Evolutionary conservation across 2,797 vertebrate genomes (phyloP).

Genomic region (Lagocephalus sceleratus): DNA sequence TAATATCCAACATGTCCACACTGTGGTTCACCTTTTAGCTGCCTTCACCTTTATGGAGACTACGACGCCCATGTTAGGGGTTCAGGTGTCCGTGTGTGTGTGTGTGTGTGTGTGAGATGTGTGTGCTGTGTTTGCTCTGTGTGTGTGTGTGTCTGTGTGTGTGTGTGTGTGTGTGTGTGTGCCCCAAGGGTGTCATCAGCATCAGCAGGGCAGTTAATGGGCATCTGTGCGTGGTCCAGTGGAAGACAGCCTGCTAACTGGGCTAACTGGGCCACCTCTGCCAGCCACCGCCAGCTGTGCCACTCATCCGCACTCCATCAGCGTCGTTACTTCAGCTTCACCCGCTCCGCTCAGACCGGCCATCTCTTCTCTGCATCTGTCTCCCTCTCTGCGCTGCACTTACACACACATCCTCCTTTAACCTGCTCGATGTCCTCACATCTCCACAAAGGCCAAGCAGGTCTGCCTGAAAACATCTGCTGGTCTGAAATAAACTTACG

Average conservation of each 20-base stretch:
- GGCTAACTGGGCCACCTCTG: slow-evolving; percentile 71
- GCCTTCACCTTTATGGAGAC: no score
- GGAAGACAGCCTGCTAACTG: slow-evolving; percentile 71
- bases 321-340: slow-evolving; percentile 76
- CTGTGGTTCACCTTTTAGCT: no score
- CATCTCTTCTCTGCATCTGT: not conserved
- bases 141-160: slow-evolving; percentile 36
- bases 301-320: slow-evolving; percentile 63
- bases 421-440: not conserved
- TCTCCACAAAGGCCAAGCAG: not conserved
- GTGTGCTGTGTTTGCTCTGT: slow-evolving; percentile 31
- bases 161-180: slow-evolving; percentile 39
- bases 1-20: no score
- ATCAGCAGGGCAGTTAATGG: slow-evolving; percentile 81
- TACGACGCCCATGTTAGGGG: not conserved
- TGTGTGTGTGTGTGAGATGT: slow-evolving; percentile 22
- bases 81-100: slow-evolving; percentile 43
- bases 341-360: slow-evolving; percentile 34
- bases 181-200: slow-evolving; percentile 75
- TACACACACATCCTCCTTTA: not conserved
- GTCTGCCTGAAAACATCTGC: not conserved
- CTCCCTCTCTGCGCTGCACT: not conserved
- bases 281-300: slow-evolving; percentile 76
- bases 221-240: slow-evolving; percentile 81
- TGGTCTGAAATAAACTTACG: no score